Base-by-base conservation (phyloP, 2,797 vertebrate genomes). In the Florisuga fusca region DNA sequence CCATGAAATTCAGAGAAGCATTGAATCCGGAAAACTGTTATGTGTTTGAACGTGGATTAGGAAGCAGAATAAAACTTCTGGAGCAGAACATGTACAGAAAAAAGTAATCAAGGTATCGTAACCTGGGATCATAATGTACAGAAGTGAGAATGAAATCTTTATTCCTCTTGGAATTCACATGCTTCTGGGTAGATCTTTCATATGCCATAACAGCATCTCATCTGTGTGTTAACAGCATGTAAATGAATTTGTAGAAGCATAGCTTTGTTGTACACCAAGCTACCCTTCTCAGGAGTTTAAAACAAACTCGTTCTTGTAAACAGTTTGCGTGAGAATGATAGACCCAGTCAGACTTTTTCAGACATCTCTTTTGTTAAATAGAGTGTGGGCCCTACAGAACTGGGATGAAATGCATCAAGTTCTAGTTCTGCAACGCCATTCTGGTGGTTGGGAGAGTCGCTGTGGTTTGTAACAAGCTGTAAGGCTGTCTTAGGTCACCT, bases 271-370 rank as follows among this genome's bases (percentile, higher is more conserved):
- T 50, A 51, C 18, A 79, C 7, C 15, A 84, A 43, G 26, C n/a
- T 84, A 33, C n/a, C 45, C 34, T 86, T 88, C 43, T 51, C 5
- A 2, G 38, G 33, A 94, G 16, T 3, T 1, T 89, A 59, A 82
- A 90, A 16, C 29, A 64, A 87, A 89, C 86, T 50, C 81, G 82
- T 90, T 87, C 45, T 59, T 79, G 19, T 72, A 41, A 95, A 88
- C 19, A 71, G 20, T 67, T 80, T 68, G n/a, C 51, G 8, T 73
- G 41, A 76, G 75, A 89, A 71, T 15, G 22, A 66, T 41, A 74
- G 33, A 12, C 11, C 12, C 27, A n/a, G 43, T 27, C 4, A 2
- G 45, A 87, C 12, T 79, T 90, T 84, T 81, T 58, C 22, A 76
- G 48, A 57, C 26, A 20, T 19, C 15, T 38, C 18, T 81, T 19